These are phyloP conservation scores for Helostoma temminkii DNA, from an alignment of 2,797 vertebrate genomes.

Conservation along the genomic window DNA sequence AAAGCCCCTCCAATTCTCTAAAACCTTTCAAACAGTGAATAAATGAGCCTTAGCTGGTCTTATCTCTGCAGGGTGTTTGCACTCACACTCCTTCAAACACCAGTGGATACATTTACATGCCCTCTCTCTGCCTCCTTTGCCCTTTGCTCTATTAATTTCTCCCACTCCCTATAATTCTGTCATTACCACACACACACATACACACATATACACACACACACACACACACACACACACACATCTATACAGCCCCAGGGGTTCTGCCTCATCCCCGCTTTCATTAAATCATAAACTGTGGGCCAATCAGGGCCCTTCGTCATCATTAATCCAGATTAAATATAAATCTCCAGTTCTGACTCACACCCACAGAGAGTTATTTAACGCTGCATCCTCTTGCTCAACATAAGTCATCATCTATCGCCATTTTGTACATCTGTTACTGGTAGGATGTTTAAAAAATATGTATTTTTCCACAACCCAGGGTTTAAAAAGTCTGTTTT, in stretches of 20 bases:
- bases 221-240: slow-evolving; percentile 29
- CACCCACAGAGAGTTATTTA: slow-evolving; percentile 68
- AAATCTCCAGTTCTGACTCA: slow-evolving; percentile 68
- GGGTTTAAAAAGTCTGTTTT: slow-evolving; percentile 7
- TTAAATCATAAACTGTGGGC: slow-evolving; percentile 71
- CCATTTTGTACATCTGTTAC: slow-evolving; percentile 1
- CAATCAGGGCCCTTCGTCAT: slow-evolving; percentile 60
- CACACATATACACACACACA: slow-evolving; percentile 27
- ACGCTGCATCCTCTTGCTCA: slow-evolving; percentile 54
- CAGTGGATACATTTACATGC: slow-evolving; percentile 13
- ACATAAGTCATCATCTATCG: slow-evolving; percentile 25
- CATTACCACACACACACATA: slow-evolving; percentile 37
- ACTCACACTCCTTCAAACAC: slow-evolving; percentile 35
- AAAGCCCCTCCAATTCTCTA: slow-evolving; percentile 49
- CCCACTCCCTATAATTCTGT: slow-evolving; percentile 26
- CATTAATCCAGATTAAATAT: slow-evolving; percentile 80
- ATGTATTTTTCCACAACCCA: not conserved
- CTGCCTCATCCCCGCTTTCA: slow-evolving; percentile 69
- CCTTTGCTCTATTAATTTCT: slow-evolving; percentile 44
- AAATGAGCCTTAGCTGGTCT: slow-evolving; percentile 73
- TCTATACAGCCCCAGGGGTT: slow-evolving; percentile 44
- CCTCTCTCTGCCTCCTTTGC: not conserved
- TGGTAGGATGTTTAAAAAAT: not conserved
- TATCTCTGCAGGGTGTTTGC: slow-evolving; percentile 76
- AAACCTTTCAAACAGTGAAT: slow-evolving; percentile 70